Percentiles rank a stretch among this genome's conserved stretches.
These are phyloP conservation scores for Peromyscus polionotus DNA, from an alignment of 2,113 vertebrate genomes.

Conservation along the genomic window DNA sequence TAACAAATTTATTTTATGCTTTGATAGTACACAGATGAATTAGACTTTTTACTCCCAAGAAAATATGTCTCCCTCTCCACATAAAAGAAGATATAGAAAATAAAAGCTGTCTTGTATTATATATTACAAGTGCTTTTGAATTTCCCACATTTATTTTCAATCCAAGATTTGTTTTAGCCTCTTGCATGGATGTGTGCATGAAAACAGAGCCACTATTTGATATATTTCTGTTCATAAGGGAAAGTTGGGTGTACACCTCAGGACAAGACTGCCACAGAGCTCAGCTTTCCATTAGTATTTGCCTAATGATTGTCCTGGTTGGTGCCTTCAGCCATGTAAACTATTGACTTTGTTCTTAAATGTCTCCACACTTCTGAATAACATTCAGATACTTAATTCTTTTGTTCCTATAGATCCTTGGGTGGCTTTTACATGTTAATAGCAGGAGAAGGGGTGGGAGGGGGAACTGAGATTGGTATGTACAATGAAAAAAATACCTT, in stretches of 20 bases:
- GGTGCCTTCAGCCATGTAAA: too few species aligned
- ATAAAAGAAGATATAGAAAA: constrained; percentile 15
- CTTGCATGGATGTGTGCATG: neutral
- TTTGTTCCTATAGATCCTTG: neutral
- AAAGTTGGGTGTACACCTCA: neutral
- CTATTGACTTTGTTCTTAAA: constrained; percentile 35
- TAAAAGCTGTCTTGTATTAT: neutral
- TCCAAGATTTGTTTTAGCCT: neutral
- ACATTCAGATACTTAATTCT: constrained; percentile 8
- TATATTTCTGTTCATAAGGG: neutral
- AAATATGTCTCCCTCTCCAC: neutral
- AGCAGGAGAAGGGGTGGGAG: too few species aligned
- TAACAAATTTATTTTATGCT: constrained; percentile 1
- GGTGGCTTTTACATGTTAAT: constrained; percentile 15
- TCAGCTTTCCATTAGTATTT: neutral
- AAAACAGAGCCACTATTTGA: neutral
- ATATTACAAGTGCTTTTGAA: neutral
- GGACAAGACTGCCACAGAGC: neutral
- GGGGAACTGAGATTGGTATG: too few species aligned
- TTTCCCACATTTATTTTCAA: constrained; percentile 37
- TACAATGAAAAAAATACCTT: too few species aligned
- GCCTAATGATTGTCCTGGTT: neutral
- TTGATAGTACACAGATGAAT: constrained; percentile 4
- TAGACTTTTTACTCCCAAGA: neutral
- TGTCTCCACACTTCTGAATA: neutral